A percentile compares a stretch with the other conserved stretches of the same genome.
phyloP scores from a whole-genome alignment of 2,113 vertebrate species.

The Neotragus moschatus region DNA sequence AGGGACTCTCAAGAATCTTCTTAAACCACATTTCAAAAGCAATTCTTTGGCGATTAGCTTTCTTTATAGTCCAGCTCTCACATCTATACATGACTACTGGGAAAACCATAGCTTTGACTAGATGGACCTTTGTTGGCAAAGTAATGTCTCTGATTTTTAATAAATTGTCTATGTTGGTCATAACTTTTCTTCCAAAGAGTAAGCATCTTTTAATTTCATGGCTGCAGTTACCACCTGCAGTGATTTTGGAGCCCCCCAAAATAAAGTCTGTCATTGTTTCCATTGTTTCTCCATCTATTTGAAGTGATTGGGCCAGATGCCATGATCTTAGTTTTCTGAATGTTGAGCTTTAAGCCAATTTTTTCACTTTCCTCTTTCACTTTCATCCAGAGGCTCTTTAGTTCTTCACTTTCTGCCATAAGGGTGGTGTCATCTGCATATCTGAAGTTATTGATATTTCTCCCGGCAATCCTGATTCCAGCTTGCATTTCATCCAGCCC shows the following conservation, averaged over 20 bases:
- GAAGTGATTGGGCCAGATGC: background rate
- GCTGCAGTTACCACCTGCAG: background rate
- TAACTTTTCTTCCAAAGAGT: background rate
- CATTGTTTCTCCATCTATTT: background rate
- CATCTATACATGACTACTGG: background rate
- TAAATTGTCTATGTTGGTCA: background rate
- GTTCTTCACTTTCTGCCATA: background rate
- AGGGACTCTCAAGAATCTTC: background rate
- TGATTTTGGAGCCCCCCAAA: background rate
- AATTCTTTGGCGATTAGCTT: fast-evolving
- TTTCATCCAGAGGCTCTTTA: background rate
- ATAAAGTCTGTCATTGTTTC: background rate
- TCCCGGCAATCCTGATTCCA: background rate
- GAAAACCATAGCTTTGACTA: background rate
- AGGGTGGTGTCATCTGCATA: background rate
- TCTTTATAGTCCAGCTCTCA: background rate
- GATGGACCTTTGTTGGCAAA: background rate
- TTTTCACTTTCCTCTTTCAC: background rate
- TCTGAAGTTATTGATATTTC: background rate
- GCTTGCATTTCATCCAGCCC: background rate
- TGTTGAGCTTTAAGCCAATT: background rate
- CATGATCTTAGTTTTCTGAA: background rate
- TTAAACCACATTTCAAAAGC: background rate
- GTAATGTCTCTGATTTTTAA: background rate
- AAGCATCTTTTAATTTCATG: background rate